A percentile compares a stretch with the other conserved stretches of the same genome.
Conservation (phyloP, 2,888 invertebrate genomes). For the Drosophila helvetica region DNA sequence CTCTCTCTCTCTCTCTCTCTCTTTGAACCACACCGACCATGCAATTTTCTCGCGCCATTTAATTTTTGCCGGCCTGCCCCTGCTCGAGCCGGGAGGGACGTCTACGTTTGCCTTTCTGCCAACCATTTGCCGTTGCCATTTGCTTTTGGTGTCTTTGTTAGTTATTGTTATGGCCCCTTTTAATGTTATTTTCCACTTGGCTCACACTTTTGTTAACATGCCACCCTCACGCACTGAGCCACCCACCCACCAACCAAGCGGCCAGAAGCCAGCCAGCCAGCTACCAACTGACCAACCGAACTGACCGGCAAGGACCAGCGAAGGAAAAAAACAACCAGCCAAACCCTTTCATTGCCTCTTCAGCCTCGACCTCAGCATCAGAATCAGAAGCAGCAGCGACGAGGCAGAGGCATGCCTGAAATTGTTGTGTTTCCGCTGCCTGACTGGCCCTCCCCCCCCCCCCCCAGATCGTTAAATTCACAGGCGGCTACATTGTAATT, state of each 20-base stretch:
- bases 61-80: conserved; percentile 71
- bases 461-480: conserved; percentile 73
- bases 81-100: conserved; percentile 22
- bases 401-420: conserved; percentile 46
- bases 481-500: conserved; percentile 80
- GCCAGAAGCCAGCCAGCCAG: background rate
- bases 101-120: conserved; percentile 22
- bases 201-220: conserved; percentile 78
- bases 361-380: background rate
- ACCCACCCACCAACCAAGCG: background rate
- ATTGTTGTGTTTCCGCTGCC: conserved; percentile 69
- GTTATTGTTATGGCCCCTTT: conserved; percentile 80
- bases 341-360: conserved; percentile 29
- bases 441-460: conserved; percentile 43
- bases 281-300: conserved; percentile 12
- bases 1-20: conserved; percentile 24
- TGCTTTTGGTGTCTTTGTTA: conserved; percentile 80
- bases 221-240: conserved; percentile 57
- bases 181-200: conserved; percentile 81
- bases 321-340: conserved; percentile 11
- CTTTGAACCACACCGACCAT: conserved; percentile 62
- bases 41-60: conserved; percentile 81
- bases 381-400: conserved; percentile 20
- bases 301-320: conserved; percentile 50
- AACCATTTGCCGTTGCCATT: conserved; percentile 72